These are phyloP conservation scores for Propithecus deckenii DNA, from an alignment of 2,797 vertebrate species.

Conservation along the genomic window DNA sequence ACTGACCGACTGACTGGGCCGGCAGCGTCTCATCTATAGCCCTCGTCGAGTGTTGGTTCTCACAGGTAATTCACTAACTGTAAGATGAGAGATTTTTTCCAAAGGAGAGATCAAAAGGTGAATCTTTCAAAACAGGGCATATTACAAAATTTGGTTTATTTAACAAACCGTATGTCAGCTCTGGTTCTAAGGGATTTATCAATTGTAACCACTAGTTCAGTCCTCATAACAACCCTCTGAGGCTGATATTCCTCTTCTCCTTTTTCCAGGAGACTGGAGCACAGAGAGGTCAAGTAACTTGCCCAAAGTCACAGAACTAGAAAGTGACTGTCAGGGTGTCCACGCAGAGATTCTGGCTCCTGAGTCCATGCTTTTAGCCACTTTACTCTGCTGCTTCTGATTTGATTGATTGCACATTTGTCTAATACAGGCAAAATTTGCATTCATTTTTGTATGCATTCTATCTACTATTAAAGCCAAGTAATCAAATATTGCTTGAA, in stretches of 20 bases:
- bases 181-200: background rate
- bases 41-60: background rate
- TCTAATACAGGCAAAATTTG: background rate
- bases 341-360: background rate
- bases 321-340: background rate
- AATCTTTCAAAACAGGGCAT: background rate
- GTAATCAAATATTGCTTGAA: background rate
- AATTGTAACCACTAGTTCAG: background rate
- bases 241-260: no score
- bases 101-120: background rate
- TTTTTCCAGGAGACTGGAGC: background rate
- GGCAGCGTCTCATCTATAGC: background rate
- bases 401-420: background rate
- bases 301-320: background rate
- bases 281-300: background rate
- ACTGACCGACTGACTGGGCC: background rate
- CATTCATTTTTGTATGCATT: background rate
- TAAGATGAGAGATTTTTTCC: background rate
- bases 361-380: background rate
- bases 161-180: background rate
- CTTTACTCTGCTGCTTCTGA: background rate
- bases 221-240: background rate
- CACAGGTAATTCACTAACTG: background rate
- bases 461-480: slow-evolving; percentile 2
- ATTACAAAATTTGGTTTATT: background rate